Percentiles rank a stretch among this genome's conserved stretches.
Evolutionary conservation across 2,113 vertebrate species (phyloP).

Genomic region (Scomber japonicus): DNA sequence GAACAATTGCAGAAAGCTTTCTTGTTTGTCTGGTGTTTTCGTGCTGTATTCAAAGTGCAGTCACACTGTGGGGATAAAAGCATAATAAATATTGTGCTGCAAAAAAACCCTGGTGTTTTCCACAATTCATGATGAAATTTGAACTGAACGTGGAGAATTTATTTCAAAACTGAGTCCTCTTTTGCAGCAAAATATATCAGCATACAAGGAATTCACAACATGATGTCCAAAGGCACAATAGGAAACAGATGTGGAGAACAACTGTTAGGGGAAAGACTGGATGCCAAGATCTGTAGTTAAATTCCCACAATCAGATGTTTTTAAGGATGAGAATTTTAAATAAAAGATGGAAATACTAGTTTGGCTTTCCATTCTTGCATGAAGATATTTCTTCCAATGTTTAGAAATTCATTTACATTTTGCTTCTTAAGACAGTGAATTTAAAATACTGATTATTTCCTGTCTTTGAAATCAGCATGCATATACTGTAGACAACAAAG

Average conservation of each 20-base stretch:
- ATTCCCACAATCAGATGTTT: conserved; percentile 21
- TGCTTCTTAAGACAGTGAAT: conserved; percentile 42
- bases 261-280: conserved; percentile 20
- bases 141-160: neutral
- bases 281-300: conserved; percentile 34
- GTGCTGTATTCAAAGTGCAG: neutral
- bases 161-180: conserved; percentile 14
- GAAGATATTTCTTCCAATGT: neutral
- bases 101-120: conserved; percentile 12
- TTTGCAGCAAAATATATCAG: conserved; percentile 44
- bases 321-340: neutral
- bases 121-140: conserved; percentile 10
- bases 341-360: neutral
- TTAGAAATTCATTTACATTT: neutral
- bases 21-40: neutral
- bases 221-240: conserved; percentile 24
- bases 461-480: conserved; percentile 65
- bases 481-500: conserved; percentile 40
- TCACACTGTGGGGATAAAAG: neutral
- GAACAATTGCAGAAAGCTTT: neutral
- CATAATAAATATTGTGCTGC: conserved; percentile 24
- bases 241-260: conserved; percentile 42
- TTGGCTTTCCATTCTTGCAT: neutral
- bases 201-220: conserved; percentile 31
- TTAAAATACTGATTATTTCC: conserved; percentile 33